A percentile compares a stretch with the other conserved stretches of the same genome.
Evolutionary conservation across 2,888 invertebrate species (phyloP).

Genomic region (Digitonthophagus gazella): DNA sequence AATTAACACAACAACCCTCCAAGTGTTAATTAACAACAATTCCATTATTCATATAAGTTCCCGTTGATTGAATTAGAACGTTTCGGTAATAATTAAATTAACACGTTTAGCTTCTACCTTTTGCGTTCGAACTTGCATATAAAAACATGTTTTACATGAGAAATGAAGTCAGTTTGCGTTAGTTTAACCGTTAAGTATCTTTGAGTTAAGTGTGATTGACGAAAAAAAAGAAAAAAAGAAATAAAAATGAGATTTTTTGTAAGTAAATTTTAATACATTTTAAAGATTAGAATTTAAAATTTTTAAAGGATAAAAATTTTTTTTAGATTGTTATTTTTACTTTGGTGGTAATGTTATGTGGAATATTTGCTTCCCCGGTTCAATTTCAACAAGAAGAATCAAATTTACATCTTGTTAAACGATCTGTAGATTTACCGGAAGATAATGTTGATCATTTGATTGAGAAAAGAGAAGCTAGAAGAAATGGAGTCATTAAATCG

Average conservation of each 20-base stretch:
- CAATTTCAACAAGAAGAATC: background rate
- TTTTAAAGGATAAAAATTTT: background rate
- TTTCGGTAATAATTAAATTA: background rate
- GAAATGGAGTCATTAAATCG: background rate
- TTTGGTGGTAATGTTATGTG: background rate
- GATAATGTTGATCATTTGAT: slow-evolving; percentile 1
- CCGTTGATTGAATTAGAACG: background rate
- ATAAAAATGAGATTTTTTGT: background rate
- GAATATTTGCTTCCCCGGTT: background rate
- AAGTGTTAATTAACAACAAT: too few species aligned
- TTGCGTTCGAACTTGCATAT: too few species aligned
- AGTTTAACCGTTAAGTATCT: too few species aligned
- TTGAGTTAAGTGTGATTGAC: too few species aligned
- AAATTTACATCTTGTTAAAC: slow-evolving; percentile 2
- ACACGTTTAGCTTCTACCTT: background rate
- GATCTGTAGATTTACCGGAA: background rate
- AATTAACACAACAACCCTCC: too few species aligned
- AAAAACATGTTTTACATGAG: too few species aligned
- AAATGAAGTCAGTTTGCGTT: too few species aligned
- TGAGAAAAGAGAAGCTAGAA: slow-evolving; percentile 6
- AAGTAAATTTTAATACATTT: too few species aligned
- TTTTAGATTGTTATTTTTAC: slow-evolving; percentile 1
- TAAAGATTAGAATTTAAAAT: background rate
- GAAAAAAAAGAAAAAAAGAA: too few species aligned
- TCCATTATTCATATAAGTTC: background rate